phyloP scores from a whole-genome alignment of 2,888 invertebrate genomes.

The Stenolophus ochropezus region DNA sequence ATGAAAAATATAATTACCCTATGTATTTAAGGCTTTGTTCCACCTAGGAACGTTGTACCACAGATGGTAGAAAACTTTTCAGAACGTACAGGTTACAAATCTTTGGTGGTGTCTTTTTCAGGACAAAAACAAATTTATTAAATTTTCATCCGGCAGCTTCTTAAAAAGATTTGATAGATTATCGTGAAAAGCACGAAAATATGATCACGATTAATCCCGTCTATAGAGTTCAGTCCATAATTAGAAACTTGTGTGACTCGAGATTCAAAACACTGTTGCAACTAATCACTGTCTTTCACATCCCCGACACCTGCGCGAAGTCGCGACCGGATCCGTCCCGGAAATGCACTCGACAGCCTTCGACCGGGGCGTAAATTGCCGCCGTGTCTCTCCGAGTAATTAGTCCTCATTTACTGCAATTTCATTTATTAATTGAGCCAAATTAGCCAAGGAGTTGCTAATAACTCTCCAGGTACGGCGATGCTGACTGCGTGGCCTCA shows the following conservation, averaged over 20 bases:
- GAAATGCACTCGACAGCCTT: conserved; percentile 24
- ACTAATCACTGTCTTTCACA: conserved; percentile 7
- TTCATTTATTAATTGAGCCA: conserved; percentile 48
- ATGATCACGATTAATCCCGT: background rate
- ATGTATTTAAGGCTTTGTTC: too few species aligned
- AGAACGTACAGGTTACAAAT: too few species aligned
- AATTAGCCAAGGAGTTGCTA: conserved; percentile 43
- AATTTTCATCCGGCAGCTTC: too few species aligned
- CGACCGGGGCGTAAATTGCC: conserved; percentile 4
- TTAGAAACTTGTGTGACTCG: background rate
- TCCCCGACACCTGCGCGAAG: background rate
- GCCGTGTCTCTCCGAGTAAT: conserved; percentile 26
- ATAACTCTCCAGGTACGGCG: conserved; percentile 45
- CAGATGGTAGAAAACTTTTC: too few species aligned
- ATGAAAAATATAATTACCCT: too few species aligned
- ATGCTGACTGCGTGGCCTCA: background rate
- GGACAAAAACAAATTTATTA: too few species aligned
- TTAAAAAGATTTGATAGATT: too few species aligned
- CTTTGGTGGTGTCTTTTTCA: too few species aligned
- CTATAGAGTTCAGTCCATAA: background rate
- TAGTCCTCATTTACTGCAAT: conserved; percentile 49
- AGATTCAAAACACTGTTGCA: background rate
- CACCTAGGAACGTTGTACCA: too few species aligned
- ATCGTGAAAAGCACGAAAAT: background rate
- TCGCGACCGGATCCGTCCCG: background rate